A percentile compares a stretch with the other conserved stretches of the same genome.
Evolutionary conservation across 2,797 vertebrate genomes (phyloP).

Genomic region (Anguilla pacifica): DNA sequence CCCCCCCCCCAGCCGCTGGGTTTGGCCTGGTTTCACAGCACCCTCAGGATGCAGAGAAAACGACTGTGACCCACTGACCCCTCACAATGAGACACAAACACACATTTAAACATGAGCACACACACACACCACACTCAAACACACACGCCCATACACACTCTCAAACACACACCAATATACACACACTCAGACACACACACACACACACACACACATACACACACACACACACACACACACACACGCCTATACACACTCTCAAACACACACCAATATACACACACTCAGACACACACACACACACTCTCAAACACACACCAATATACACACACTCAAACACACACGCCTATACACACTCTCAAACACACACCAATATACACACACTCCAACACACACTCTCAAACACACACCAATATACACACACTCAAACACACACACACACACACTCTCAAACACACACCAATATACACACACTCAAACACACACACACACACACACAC

Average conservation of each 20-base stretch:
- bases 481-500: neutral
- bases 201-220: neutral
- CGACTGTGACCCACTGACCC: neutral
- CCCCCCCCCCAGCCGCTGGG: neutral
- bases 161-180: neutral
- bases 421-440: constrained; percentile 3
- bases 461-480: neutral
- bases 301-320: constrained; percentile 18
- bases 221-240: neutral
- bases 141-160: neutral
- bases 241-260: neutral
- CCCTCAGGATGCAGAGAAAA: neutral
- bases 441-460: constrained; percentile 9
- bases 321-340: constrained; percentile 6
- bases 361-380: neutral
- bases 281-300: neutral
- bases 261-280: neutral
- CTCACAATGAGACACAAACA: neutral
- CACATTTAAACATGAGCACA: neutral
- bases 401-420: neutral
- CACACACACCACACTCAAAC: neutral
- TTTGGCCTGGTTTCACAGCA: constrained; percentile 8
- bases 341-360: constrained; percentile 13
- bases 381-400: too few relatives aligned
- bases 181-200: constrained; percentile 16